Evolutionary conservation across 1,140 invertebrate genomes (phyloP).

Genomic region (Brachionus sp.): DNA sequence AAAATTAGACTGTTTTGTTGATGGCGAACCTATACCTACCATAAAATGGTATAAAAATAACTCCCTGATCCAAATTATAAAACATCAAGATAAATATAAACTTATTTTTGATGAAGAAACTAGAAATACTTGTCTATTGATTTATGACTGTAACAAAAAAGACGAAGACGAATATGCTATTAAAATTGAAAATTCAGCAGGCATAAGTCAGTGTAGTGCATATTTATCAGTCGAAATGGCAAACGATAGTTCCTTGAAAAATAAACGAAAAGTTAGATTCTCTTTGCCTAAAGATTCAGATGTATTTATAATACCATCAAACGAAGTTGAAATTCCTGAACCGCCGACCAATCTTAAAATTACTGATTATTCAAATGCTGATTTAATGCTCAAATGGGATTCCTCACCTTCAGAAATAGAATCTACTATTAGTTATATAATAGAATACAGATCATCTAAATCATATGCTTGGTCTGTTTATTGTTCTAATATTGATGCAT

Average conservation of each 20-base stretch:
- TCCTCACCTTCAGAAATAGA: neutral
- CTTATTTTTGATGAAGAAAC: neutral
- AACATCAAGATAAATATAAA: neutral
- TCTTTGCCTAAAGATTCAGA: slow-evolving; percentile 20
- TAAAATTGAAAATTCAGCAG: slow-evolving; percentile 13
- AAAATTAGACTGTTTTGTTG: slow-evolving; percentile 9
- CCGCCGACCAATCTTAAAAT: neutral
- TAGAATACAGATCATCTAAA: slow-evolving; percentile 17
- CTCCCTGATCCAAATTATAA: neutral
- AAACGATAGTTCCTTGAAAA: neutral
- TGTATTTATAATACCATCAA: slow-evolving; percentile 32
- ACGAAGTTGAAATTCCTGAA: neutral
- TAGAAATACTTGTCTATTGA: neutral
- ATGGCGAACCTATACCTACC: slow-evolving; percentile 30
- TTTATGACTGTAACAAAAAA: neutral
- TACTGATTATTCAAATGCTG: neutral
- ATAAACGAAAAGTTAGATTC: slow-evolving; percentile 24
- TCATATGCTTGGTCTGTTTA: slow-evolving; percentile 33
- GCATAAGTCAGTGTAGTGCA: slow-evolving; percentile 28
- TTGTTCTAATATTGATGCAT: neutral
- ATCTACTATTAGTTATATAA: neutral
- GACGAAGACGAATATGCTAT: slow-evolving; percentile 15
- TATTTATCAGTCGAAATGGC: neutral
- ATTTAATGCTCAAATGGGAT: neutral
- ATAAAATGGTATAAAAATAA: slow-evolving; percentile 33